phyloP scores from a whole-genome alignment of 2,888 invertebrate species.

The Xanthia icteritia region DNA sequence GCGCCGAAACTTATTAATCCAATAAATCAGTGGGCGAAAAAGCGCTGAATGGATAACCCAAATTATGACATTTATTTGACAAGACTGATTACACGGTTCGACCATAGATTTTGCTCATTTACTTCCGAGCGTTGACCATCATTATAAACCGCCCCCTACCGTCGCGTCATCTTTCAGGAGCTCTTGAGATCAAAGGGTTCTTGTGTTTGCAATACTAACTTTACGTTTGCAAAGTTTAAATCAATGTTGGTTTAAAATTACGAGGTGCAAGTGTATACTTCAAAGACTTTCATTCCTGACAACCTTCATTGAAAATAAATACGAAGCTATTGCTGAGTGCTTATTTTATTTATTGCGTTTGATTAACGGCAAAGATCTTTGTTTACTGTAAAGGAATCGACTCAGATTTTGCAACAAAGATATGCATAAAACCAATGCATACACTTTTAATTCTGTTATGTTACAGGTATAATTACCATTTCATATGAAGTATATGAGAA shows the following conservation, averaged over 20 bases:
- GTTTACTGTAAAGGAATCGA: neutral
- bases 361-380: neutral
- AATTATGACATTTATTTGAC: neutral
- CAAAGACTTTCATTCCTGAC: slow-evolving; percentile 23
- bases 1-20: neutral
- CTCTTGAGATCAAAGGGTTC: slow-evolving; percentile 5
- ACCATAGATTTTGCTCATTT: no score
- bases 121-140: neutral
- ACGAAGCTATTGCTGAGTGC: neutral
- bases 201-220: slow-evolving; percentile 20
- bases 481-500: neutral
- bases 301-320: slow-evolving; percentile 33
- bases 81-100: neutral
- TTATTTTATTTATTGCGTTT: slow-evolving; percentile 23
- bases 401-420: neutral
- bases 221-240: slow-evolving; percentile 39
- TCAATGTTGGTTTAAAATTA: slow-evolving; percentile 47
- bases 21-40: neutral
- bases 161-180: neutral
- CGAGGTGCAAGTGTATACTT: slow-evolving; percentile 34
- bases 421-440: neutral
- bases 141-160: neutral
- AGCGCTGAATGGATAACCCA: neutral
- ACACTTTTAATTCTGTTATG: neutral
- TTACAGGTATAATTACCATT: neutral